These are phyloP conservation scores for Vidua macroura DNA, from an alignment of 2,113 vertebrate genomes.

Conservation along the genomic window DNA sequence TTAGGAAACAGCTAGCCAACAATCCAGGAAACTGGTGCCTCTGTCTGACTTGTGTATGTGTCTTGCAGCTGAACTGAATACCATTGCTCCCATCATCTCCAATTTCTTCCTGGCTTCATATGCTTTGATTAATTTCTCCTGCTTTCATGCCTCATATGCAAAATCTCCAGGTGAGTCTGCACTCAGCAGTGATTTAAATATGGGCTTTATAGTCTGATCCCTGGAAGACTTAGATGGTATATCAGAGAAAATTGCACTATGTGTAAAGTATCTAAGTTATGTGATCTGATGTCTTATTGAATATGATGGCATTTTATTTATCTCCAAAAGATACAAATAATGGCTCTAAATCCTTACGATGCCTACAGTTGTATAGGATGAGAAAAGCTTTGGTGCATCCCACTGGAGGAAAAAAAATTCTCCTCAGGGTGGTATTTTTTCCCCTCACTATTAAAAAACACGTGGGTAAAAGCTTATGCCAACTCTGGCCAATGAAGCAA, in stretches of 20 bases:
- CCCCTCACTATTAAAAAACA: background rate
- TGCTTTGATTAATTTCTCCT: constrained; percentile 97
- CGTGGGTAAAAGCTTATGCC: background rate
- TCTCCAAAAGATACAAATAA: background rate
- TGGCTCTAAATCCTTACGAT: background rate
- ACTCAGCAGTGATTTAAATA: background rate
- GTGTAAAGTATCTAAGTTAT: background rate
- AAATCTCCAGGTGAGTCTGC: constrained; percentile 91
- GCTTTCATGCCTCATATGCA: constrained; percentile 96
- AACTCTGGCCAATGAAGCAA: background rate
- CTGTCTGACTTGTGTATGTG: constrained; percentile 12
- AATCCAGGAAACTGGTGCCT: background rate
- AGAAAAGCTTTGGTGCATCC: background rate
- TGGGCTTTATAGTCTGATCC: background rate
- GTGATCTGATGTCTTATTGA: background rate
- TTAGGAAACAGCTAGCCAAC: background rate
- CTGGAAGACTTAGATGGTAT: background rate
- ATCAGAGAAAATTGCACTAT: background rate
- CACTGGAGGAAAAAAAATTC: background rate
- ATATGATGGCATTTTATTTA: background rate
- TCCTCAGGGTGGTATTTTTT: background rate
- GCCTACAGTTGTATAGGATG: background rate
- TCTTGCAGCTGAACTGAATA: constrained; percentile 87
- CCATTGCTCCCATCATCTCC: constrained; percentile 96
- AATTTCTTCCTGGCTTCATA: constrained; percentile 99